Conservation (phyloP, 2,797 vertebrate species). For the Danio choprae region DNA sequence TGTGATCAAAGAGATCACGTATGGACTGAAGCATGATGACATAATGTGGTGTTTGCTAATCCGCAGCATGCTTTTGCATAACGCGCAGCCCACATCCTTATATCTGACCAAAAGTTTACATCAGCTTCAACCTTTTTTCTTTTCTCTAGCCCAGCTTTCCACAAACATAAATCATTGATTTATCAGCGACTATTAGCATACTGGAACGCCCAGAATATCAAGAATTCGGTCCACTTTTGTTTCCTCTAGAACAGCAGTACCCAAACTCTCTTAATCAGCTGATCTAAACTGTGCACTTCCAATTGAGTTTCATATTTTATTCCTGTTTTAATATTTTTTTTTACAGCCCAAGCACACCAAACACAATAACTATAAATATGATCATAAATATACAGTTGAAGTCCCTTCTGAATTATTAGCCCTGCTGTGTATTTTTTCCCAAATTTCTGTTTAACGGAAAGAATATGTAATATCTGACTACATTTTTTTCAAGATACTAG, state of each 20-base stretch:
- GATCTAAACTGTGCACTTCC: neutral
- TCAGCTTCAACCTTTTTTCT: constrained; percentile 10
- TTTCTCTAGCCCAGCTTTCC: constrained; percentile 42
- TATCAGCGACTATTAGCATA: constrained; percentile 73
- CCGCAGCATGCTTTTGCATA: neutral
- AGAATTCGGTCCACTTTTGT: constrained; percentile 81
- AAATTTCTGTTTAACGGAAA: too few species aligned
- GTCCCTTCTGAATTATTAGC: too few species aligned
- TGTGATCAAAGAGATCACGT: neutral
- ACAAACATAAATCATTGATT: constrained; percentile 78
- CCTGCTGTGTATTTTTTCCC: too few species aligned
- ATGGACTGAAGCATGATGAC: neutral
- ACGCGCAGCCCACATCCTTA: neutral
- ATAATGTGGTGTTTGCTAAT: neutral
- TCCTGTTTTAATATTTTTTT: too few species aligned
- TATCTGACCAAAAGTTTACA: constrained; percentile 1
- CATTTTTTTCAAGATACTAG: too few species aligned
- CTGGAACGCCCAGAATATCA: constrained; percentile 67
- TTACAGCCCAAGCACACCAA: too few species aligned
- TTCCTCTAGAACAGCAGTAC: constrained; percentile 50
- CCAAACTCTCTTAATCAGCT: neutral
- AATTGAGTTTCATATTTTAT: too few species aligned
- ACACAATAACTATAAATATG: too few species aligned
- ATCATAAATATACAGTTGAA: too few species aligned
- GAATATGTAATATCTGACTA: too few species aligned